Conservation (phyloP, 2,888 invertebrate species). For the Eupithecia vulgata region DNA sequence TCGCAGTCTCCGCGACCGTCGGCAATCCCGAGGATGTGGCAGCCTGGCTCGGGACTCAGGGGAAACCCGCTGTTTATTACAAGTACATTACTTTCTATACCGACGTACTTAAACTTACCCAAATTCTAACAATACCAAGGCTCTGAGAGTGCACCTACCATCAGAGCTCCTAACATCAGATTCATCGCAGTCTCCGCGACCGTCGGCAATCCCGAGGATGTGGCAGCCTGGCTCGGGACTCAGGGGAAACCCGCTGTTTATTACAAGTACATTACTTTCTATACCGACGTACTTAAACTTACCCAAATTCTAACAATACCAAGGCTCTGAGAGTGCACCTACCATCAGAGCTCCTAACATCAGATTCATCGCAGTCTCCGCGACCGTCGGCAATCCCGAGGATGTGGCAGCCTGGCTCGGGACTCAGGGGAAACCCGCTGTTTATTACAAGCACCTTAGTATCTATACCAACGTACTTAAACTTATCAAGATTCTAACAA, state of each 20-base stretch:
- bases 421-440: slow-evolving; percentile 71
- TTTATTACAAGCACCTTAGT: slow-evolving; percentile 76
- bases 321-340: slow-evolving; percentile 42
- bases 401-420: slow-evolving; percentile 90
- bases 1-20: slow-evolving; percentile 91
- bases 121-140: no score
- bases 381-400: slow-evolving; percentile 90
- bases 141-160: no score
- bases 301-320: no score
- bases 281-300: no score
- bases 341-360: slow-evolving; percentile 61
- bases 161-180: no score
- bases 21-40: slow-evolving; percentile 91
- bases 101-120: no score
- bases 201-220: no score
- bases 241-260: no score
- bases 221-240: no score
- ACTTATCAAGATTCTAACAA: slow-evolving; percentile 44
- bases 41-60: slow-evolving; percentile 85
- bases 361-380: slow-evolving; percentile 90
- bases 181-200: no score
- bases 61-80: slow-evolving; percentile 65
- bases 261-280: no score
- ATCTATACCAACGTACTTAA: not conserved
- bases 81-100: no score